A percentile compares a stretch with the other conserved stretches of the same genome.
Evolutionary conservation across 2,888 invertebrate species (phyloP).

Genomic region (Gandaritis pyraliata): DNA sequence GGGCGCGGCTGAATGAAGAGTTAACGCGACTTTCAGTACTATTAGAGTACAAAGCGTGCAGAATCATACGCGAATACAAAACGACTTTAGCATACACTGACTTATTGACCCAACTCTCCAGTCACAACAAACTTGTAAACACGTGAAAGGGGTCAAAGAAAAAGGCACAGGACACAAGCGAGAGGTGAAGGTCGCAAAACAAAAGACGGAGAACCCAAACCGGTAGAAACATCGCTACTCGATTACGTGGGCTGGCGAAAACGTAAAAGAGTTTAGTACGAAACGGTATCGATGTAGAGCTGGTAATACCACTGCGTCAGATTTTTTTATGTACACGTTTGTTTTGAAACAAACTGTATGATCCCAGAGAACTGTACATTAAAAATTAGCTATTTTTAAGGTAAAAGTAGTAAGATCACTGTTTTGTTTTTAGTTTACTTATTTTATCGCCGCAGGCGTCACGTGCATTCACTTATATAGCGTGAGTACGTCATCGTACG

Average conservation of each 20-base stretch:
- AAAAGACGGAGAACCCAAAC: conserved; percentile 47
- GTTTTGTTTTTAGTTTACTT: too few species aligned
- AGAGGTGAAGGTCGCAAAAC: conserved; percentile 70
- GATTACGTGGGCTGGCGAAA: conserved; percentile 69
- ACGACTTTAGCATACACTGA: background rate
- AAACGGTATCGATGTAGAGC: conserved; percentile 55
- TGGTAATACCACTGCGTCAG: conserved; percentile 40
- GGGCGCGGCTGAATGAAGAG: too few species aligned
- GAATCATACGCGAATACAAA: background rate
- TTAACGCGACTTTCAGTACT: too few species aligned
- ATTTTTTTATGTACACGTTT: background rate
- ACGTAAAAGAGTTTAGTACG: conserved; percentile 56
- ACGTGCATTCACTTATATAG: too few species aligned
- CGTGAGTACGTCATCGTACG: too few species aligned
- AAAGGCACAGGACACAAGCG: conserved; percentile 49
- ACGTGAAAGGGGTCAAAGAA: conserved; percentile 46
- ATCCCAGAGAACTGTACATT: too few species aligned
- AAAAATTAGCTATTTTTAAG: too few species aligned
- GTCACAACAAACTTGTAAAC: conserved; percentile 45
- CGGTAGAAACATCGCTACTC: conserved; percentile 65
- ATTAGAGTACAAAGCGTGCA: too few species aligned
- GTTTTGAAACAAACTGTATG: too few species aligned
- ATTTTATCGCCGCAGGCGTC: too few species aligned
- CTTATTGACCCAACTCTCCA: conserved; percentile 24
- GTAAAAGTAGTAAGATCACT: too few species aligned